These are phyloP conservation scores for Sarcophaga peregrina DNA, from an alignment of 1,140 invertebrate species.

Conservation along the genomic window DNA sequence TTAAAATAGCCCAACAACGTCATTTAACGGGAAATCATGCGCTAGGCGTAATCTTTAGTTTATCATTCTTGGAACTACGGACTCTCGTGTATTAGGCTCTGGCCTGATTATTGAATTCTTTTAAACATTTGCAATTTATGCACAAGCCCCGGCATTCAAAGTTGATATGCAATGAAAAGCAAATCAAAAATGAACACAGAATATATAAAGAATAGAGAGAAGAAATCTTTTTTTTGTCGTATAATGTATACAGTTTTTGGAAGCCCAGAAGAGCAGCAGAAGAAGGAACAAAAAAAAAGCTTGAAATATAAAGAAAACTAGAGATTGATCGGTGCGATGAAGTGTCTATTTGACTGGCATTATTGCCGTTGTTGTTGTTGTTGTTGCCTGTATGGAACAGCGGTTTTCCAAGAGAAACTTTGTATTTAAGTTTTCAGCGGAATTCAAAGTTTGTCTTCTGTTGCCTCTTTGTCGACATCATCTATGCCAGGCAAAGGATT, in stretches of 20 bases:
- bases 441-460: neutral
- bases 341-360: slow-evolving; percentile 36
- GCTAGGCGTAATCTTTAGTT: no score
- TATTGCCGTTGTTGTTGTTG: no score
- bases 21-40: no score
- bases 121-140: no score
- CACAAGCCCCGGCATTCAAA: no score
- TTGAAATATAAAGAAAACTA: neutral
- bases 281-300: neutral
- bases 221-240: neutral
- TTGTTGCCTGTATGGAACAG: neutral
- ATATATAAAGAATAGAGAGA: no score
- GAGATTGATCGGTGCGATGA: slow-evolving; percentile 40
- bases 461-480: neutral
- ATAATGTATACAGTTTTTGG: slow-evolving; percentile 1
- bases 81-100: no score
- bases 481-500: neutral
- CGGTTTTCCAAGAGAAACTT: slow-evolving; percentile 31
- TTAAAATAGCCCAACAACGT: no score
- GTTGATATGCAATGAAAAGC: slow-evolving; percentile 1
- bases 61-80: no score
- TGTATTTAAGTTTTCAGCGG: slow-evolving; percentile 27
- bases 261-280: neutral
- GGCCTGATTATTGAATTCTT: no score
- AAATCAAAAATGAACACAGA: neutral